Evolutionary conservation across 2,888 invertebrate genomes (phyloP).

Genomic region (Chrysotoxum bicinctum): DNA sequence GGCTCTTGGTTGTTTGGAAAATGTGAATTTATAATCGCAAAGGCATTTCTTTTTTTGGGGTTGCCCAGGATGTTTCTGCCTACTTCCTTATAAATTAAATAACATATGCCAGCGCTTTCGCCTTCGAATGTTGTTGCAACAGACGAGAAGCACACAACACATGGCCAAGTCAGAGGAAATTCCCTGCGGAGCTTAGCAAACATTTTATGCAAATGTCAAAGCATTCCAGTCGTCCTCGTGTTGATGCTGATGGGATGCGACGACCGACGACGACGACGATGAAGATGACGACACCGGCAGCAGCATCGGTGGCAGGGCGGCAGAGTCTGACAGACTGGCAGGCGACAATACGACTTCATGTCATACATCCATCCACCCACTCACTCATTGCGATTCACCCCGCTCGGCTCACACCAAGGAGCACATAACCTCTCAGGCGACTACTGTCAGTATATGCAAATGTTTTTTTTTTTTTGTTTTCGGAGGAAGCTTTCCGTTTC

Average conservation of each 20-base stretch:
- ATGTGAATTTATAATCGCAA: slow-evolving; percentile 68
- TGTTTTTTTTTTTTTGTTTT: slow-evolving; percentile 52
- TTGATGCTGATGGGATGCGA: slow-evolving; percentile 43
- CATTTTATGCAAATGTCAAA: slow-evolving; percentile 71
- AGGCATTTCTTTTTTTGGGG: slow-evolving; percentile 42
- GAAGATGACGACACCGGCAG: slow-evolving; percentile 23
- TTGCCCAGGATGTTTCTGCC: slow-evolving; percentile 40
- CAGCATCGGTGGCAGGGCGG: slow-evolving; percentile 4
- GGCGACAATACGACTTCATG: slow-evolving; percentile 71
- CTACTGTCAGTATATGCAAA: slow-evolving; percentile 63
- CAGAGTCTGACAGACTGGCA: slow-evolving; percentile 60
- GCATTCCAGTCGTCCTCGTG: slow-evolving; percentile 55
- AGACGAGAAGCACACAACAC: slow-evolving; percentile 47
- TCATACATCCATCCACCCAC: slow-evolving; percentile 59
- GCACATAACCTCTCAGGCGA: slow-evolving; percentile 58
- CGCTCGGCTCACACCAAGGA: slow-evolving; percentile 34
- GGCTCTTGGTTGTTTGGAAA: slow-evolving; percentile 29
- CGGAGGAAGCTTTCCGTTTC: slow-evolving; percentile 52
- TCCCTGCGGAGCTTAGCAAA: slow-evolving; percentile 69
- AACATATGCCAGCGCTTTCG: slow-evolving; percentile 62
- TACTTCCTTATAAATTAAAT: slow-evolving; percentile 49
- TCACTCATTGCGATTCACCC: slow-evolving; percentile 9
- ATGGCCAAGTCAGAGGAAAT: slow-evolving; percentile 58
- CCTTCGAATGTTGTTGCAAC: slow-evolving; percentile 52
- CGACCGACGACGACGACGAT: slow-evolving; percentile 9